Evolutionary conservation across 2,113 vertebrate genomes (phyloP).

Genomic region (Tor tambroides): DNA sequence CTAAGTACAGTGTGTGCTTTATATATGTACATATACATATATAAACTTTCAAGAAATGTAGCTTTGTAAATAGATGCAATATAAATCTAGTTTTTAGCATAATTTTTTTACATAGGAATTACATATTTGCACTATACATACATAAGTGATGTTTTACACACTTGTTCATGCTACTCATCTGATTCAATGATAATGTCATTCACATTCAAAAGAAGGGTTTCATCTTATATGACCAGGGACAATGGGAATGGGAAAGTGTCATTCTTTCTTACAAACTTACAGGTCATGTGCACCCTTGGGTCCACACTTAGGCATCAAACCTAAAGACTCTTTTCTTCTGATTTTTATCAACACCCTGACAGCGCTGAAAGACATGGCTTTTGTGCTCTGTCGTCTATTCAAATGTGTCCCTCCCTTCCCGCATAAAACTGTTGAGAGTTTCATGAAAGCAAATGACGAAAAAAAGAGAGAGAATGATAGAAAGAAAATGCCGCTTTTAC

Average conservation of each 20-base stretch:
- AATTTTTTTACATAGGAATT: no score
- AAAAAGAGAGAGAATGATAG: neutral
- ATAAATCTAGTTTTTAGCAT: no score
- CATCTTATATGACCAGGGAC: constrained; percentile 48
- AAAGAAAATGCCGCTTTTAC: neutral
- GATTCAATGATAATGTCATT: neutral
- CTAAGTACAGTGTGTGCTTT: neutral
- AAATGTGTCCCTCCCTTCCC: constrained; percentile 54
- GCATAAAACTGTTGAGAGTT: constrained; percentile 30
- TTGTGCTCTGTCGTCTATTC: constrained; percentile 62
- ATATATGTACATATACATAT: neutral
- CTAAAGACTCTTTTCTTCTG: constrained; percentile 53
- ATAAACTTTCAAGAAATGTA: no score
- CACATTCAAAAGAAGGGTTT: neutral
- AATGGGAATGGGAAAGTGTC: constrained; percentile 48
- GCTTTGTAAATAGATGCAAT: no score
- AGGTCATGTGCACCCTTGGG: constrained; percentile 50
- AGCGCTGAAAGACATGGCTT: constrained; percentile 66
- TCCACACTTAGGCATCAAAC: constrained; percentile 48
- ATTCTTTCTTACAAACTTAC: constrained; percentile 54
- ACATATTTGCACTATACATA: no score
- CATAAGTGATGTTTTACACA: no score
- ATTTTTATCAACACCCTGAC: constrained; percentile 67
- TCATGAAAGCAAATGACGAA: neutral
- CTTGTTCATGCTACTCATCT: neutral